These are phyloP conservation scores for Girardia tigrina DNA, from an alignment of 2,888 invertebrate species.

Conservation along the genomic window DNA sequence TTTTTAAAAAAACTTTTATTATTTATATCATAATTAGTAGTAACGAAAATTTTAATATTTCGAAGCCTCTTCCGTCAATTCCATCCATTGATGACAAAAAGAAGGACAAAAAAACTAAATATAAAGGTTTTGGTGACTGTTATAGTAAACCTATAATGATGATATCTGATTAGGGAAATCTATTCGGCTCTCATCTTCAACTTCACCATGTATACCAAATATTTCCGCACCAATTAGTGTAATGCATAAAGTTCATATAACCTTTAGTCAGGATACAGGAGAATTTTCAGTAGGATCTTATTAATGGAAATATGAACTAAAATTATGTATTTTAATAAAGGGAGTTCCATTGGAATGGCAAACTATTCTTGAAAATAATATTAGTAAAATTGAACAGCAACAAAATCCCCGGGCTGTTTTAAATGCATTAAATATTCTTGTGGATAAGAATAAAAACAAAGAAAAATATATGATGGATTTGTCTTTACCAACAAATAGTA, in stretches of 20 bases:
- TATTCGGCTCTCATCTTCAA: neutral
- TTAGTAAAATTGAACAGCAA: slow-evolving; percentile 36
- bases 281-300: slow-evolving; percentile 24
- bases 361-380: slow-evolving; percentile 30
- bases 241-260: slow-evolving; percentile 30
- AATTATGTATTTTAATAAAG: neutral
- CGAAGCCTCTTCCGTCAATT: slow-evolving; percentile 29
- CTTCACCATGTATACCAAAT: slow-evolving; percentile 25
- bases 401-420: slow-evolving; percentile 34
- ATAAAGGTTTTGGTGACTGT: neutral
- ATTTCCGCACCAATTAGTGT: slow-evolving; percentile 30
- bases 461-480: slow-evolving; percentile 32
- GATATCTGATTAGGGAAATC: slow-evolving; percentile 24
- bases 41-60: slow-evolving; percentile 27
- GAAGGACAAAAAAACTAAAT: slow-evolving; percentile 4
- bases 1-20: too few relatives aligned
- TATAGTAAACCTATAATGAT: neutral
- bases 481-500: neutral
- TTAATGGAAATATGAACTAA: neutral
- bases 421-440: slow-evolving; percentile 27
- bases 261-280: slow-evolving; percentile 27
- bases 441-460: slow-evolving; percentile 20
- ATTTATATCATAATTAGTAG: neutral
- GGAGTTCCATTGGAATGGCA: slow-evolving; percentile 36
- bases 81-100: slow-evolving; percentile 24